Conservation (phyloP, 2,113 vertebrate genomes). For the Hippopotamus amphibius region DNA sequence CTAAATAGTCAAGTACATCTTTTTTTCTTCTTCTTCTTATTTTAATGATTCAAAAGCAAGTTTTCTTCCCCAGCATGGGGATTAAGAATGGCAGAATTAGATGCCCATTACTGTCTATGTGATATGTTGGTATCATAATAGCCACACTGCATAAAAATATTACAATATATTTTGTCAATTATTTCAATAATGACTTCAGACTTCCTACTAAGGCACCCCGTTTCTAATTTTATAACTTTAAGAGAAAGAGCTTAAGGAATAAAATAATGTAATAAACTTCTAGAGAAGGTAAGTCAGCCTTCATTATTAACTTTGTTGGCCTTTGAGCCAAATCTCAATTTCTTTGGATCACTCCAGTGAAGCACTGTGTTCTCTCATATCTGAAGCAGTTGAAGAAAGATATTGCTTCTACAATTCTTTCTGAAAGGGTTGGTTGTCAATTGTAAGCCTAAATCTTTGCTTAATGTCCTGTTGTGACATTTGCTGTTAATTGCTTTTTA, state of each 20-base stretch:
- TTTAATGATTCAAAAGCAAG: conserved; percentile 60
- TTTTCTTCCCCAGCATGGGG: conserved; percentile 5
- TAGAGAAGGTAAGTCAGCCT: conserved; percentile 63
- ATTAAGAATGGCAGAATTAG: conserved; percentile 48
- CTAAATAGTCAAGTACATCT: conserved; percentile 1
- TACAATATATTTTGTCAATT: conserved; percentile 52
- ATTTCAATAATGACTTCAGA: conserved; percentile 62
- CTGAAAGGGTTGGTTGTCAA: neutral
- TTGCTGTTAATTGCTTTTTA: conserved; percentile 41
- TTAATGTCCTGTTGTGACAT: neutral
- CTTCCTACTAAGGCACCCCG: conserved; percentile 42
- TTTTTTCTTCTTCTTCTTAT: neutral
- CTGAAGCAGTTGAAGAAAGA: conserved; percentile 37
- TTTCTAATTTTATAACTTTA: conserved; percentile 30
- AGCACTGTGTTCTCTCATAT: conserved; percentile 12
- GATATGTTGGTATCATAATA: conserved; percentile 51
- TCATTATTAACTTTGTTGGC: conserved; percentile 74
- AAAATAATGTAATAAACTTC: conserved; percentile 72
- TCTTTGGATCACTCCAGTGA: conserved; percentile 46
- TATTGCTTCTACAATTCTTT: conserved; percentile 57
- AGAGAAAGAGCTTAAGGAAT: conserved; percentile 71
- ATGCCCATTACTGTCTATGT: conserved; percentile 13
- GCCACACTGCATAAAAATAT: conserved; percentile 25
- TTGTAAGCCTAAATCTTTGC: neutral
- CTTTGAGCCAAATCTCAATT: conserved; percentile 74